These are phyloP conservation scores for Hipposideros larvatus DNA, from an alignment of 2,797 vertebrate species.

Conservation along the genomic window DNA sequence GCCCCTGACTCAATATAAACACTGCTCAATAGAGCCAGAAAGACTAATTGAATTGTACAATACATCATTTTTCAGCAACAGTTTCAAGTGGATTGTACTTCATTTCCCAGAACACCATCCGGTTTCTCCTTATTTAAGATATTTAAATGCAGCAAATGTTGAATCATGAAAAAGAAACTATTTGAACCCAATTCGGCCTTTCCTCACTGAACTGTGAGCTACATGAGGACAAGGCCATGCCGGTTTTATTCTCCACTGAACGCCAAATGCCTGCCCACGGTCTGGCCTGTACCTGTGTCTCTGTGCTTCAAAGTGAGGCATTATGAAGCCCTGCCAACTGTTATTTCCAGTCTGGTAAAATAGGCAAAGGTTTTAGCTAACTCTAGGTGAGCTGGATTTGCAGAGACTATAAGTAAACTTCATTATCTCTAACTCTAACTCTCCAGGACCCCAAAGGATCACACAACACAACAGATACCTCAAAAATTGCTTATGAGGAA, in stretches of 20 bases:
- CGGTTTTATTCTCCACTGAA: not conserved
- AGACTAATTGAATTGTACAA: conserved; percentile 85
- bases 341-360: conserved; percentile 58
- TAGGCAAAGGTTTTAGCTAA: conserved; percentile 1
- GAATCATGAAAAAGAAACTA: conserved; percentile 78
- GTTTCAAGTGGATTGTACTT: conserved; percentile 83
- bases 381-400: not conserved
- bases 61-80: conserved; percentile 84
- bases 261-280: not conserved
- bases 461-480: conserved; percentile 24
- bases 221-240: not conserved
- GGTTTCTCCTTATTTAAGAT: conserved; percentile 69
- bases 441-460: conserved; percentile 3
- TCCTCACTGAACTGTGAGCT: not conserved
- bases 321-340: not conserved
- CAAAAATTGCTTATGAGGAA: conserved; percentile 33
- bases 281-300: conserved; percentile 37
- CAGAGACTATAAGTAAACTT: not conserved
- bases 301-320: not conserved
- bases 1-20: conserved; percentile 83
- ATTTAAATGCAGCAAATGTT: conserved; percentile 72
- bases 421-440: conserved; percentile 16
- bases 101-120: conserved; percentile 77
- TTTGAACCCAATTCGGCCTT: conserved; percentile 18
- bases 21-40: conserved; percentile 78